Conservation (phyloP, 2,797 vertebrate species). For the Argentina silus region DNA sequence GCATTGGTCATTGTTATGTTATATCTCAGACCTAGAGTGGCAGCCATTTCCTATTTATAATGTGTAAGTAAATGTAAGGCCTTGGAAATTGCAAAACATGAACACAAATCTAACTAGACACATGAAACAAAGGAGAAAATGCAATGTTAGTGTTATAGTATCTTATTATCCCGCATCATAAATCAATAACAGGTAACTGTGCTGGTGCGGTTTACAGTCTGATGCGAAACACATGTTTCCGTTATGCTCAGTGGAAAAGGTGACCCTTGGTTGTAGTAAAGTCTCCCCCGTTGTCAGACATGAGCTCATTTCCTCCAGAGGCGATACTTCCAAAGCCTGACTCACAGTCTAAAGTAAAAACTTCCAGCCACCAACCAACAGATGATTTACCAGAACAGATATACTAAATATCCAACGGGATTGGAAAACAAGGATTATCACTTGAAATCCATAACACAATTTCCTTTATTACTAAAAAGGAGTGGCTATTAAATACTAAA, state of each 20-base stretch:
- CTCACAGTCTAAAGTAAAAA: slow-evolving; percentile 25
- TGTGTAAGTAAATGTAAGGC: too few species aligned
- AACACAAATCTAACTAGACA: neutral
- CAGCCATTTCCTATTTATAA: too few species aligned
- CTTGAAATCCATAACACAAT: neutral
- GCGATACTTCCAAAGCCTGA: slow-evolving; percentile 35
- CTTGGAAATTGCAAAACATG: too few species aligned
- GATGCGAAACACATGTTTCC: slow-evolving; percentile 7
- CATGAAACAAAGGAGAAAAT: neutral
- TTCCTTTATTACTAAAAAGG: neutral
- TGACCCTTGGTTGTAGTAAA: slow-evolving; percentile 21
- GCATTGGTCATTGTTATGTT: neutral
- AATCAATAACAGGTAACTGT: neutral
- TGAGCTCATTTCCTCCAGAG: slow-evolving; percentile 64
- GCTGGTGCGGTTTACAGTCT: neutral
- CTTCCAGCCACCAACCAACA: slow-evolving; percentile 17
- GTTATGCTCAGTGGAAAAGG: slow-evolving; percentile 53
- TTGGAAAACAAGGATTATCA: too few species aligned
- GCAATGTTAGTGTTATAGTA: neutral
- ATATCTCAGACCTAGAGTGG: too few species aligned
- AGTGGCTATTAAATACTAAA: neutral
- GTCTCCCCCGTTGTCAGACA: slow-evolving; percentile 51
- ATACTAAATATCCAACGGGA: neutral
- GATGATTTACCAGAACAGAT: neutral
- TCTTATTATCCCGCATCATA: neutral